phyloP scores from a whole-genome alignment of 92 coral and sea anemone species.

The Heteractis magnifica region DNA sequence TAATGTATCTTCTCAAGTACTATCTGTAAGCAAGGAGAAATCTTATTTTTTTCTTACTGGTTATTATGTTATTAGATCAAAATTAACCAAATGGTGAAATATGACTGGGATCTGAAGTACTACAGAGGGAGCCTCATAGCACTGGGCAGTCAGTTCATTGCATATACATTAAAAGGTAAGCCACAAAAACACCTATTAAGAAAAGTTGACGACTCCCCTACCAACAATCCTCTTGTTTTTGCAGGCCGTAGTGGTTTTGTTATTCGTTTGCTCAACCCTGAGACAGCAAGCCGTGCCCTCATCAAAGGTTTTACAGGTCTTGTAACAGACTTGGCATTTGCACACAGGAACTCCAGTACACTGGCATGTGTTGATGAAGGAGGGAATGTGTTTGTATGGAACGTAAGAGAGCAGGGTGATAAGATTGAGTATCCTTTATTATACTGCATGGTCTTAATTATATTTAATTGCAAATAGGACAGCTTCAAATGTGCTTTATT shows the following conservation, averaged over 20 bases:
- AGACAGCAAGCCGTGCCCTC: slow-evolving; percentile 81
- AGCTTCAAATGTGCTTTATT: no score
- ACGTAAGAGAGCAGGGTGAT: slow-evolving; percentile 67
- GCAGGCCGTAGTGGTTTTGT: slow-evolving; percentile 88
- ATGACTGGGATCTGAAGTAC: slow-evolving; percentile 96
- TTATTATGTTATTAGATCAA: slow-evolving; percentile 57
- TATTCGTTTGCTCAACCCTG: slow-evolving; percentile 78
- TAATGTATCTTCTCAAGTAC: no score
- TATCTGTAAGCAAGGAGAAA: no score
- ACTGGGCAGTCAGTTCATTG: slow-evolving; percentile 81
- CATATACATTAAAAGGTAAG: slow-evolving; percentile 91
- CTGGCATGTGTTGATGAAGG: slow-evolving; percentile 96
- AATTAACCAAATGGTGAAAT: slow-evolving; percentile 91
- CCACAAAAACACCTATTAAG: not conserved
- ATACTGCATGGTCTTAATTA: not conserved
- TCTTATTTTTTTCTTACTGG: not conserved
- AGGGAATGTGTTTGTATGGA: slow-evolving; percentile 94
- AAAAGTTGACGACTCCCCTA: not conserved
- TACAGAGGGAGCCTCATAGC: slow-evolving; percentile 92
- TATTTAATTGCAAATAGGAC: no score
- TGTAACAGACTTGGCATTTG: slow-evolving; percentile 87
- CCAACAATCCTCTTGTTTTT: not conserved
- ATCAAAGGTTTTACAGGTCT: slow-evolving; percentile 91
- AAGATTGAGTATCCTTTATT: slow-evolving; percentile 82
- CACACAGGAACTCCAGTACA: slow-evolving; percentile 79